Evolutionary conservation across 23 tunicate species (phyloP).

Genomic region (Phallusia fumigata): DNA sequence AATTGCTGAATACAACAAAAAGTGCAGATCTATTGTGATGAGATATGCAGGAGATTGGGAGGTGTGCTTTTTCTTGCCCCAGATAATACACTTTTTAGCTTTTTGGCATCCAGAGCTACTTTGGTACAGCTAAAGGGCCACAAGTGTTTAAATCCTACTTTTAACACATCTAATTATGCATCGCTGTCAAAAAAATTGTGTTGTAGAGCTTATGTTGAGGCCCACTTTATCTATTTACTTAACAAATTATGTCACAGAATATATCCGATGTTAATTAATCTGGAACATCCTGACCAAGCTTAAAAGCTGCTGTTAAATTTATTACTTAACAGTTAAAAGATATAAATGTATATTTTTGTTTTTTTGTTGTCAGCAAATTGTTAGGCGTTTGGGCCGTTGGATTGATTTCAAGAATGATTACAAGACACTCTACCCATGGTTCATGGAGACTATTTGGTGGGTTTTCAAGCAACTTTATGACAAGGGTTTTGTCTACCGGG

Average conservation of each 20-base stretch:
- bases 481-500: conserved; percentile 88
- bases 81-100: not conserved
- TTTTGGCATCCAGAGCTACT: not conserved
- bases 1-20: conserved; percentile 75
- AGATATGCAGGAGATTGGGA: conserved; percentile 93
- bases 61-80: no score
- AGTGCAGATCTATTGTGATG: conserved; percentile 94
- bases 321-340: no score
- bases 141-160: no score
- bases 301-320: no score
- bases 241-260: no score
- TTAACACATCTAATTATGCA: no score
- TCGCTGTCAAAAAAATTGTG: no score
- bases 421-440: conserved; percentile 95
- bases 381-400: conserved; percentile 95
- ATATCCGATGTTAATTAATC: no score
- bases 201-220: no score
- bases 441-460: conserved; percentile 98
- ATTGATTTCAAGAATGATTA: conserved; percentile 96
- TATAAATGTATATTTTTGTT: not conserved
- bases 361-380: conserved; percentile 44
- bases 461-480: conserved; percentile 92
- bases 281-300: no score
- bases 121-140: not conserved
- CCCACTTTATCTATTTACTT: no score